phyloP scores from a whole-genome alignment of 1,140 invertebrate species.

The Leptinotarsa texana region DNA sequence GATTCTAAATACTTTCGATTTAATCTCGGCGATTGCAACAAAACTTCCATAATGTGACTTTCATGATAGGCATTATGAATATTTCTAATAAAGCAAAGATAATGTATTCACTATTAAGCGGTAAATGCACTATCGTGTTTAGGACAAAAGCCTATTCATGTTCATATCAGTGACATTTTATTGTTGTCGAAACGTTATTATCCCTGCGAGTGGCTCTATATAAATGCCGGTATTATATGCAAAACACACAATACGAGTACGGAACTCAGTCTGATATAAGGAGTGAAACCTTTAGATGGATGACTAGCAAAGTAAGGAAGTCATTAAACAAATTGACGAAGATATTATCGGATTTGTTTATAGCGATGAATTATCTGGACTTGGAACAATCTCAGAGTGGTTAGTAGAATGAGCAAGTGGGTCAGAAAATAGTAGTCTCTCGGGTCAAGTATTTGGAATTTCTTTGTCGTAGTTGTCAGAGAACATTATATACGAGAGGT shows the following conservation, averaged over 20 bases:
- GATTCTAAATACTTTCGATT: not conserved
- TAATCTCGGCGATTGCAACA: not conserved
- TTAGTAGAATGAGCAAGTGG: not conserved
- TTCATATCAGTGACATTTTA: conserved; percentile 19
- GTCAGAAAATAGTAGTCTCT: not conserved
- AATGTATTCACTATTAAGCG: conserved; percentile 8
- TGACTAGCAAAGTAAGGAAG: not conserved
- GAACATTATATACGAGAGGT: too few relatives aligned
- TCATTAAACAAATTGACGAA: conserved; percentile 8
- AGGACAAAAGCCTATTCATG: conserved; percentile 22
- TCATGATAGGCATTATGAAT: conserved; percentile 6
- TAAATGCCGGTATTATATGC: conserved; percentile 8
- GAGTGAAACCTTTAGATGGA: not conserved
- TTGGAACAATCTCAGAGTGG: not conserved
- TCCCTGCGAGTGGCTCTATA: not conserved
- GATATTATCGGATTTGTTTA: conserved; percentile 3
- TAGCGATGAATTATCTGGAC: not conserved
- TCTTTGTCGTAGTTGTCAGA: too few relatives aligned
- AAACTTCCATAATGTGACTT: conserved; percentile 3
- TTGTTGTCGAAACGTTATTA: conserved; percentile 22
- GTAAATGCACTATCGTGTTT: conserved; percentile 19
- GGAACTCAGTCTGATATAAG: not conserved
- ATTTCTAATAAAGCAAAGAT: conserved; percentile 6
- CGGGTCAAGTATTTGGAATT: too few relatives aligned
- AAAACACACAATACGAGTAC: not conserved